Percentiles rank a stretch among this genome's conserved stretches.
Evolutionary conservation across 2,888 invertebrate species (phyloP).

Genomic region (Ichneumoninae sp.): DNA sequence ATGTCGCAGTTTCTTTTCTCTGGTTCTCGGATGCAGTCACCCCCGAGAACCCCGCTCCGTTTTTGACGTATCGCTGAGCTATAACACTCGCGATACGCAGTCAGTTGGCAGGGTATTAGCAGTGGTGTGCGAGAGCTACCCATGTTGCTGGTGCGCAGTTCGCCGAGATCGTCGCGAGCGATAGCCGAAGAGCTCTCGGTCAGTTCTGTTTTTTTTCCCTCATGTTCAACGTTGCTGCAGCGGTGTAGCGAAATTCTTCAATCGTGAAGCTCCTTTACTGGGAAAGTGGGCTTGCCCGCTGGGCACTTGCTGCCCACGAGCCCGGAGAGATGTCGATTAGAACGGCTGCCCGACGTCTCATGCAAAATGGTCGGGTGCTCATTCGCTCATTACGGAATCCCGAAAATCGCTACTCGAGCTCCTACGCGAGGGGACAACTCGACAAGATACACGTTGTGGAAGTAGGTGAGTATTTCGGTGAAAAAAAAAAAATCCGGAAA

Average conservation of each 20-base stretch:
- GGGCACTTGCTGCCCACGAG: constrained; percentile 79
- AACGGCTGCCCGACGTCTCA: constrained; percentile 76
- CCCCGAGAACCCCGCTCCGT: not conserved
- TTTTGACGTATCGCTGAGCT: constrained; percentile 20
- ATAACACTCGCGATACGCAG: not conserved
- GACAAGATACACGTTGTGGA: constrained; percentile 83
- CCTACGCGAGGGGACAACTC: constrained; percentile 72
- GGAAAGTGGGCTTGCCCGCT: constrained; percentile 73
- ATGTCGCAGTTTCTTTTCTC: no score
- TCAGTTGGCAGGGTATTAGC: not conserved
- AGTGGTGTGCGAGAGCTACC: constrained; percentile 8
- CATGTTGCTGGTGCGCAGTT: constrained; percentile 12
- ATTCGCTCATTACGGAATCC: constrained; percentile 77
- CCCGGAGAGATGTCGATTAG: constrained; percentile 81
- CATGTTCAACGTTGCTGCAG: not conserved
- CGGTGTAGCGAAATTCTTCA: constrained; percentile 11
- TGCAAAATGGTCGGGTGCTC: constrained; percentile 82
- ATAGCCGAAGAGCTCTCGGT: not conserved
- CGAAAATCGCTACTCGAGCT: constrained; percentile 72
- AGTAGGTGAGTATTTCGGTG: constrained; percentile 77
- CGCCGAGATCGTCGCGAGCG: not conserved
- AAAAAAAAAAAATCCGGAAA: not conserved
- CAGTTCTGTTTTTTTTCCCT: no score
- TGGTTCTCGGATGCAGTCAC: no score
- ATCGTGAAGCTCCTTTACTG: constrained; percentile 68